These are phyloP conservation scores for Dendrolimus kikuchii DNA, from an alignment of 1,140 invertebrate genomes.

Conservation along the genomic window DNA sequence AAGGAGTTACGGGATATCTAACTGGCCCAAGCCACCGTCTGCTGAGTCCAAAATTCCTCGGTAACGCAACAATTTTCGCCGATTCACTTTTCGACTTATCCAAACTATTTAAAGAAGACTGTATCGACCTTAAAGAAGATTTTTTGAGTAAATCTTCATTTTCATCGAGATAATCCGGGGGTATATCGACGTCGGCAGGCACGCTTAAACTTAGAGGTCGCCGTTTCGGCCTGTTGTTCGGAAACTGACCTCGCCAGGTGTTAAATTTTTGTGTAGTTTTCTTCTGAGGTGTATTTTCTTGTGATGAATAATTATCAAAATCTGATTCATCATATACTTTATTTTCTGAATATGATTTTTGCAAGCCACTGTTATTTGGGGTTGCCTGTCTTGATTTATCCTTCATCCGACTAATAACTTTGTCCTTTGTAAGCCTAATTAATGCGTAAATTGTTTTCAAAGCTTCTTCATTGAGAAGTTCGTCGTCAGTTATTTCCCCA, in stretches of 20 bases:
- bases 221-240: slow-evolving; percentile 32
- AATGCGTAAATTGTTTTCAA: slow-evolving; percentile 69
- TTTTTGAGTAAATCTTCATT: slow-evolving; percentile 31
- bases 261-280: slow-evolving; percentile 43
- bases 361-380: slow-evolving; percentile 35
- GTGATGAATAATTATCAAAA: slow-evolving; percentile 40
- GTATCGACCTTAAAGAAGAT: slow-evolving; percentile 53
- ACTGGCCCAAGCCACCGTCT: slow-evolving; percentile 74
- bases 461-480: slow-evolving; percentile 67
- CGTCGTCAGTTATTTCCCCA: slow-evolving; percentile 56
- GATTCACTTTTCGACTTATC: slow-evolving; percentile 53
- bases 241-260: slow-evolving; percentile 44
- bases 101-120: slow-evolving; percentile 52
- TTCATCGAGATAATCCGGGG: slow-evolving; percentile 48
- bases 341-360: slow-evolving; percentile 58
- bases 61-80: slow-evolving; percentile 60
- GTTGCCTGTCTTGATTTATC: slow-evolving; percentile 45
- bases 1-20: slow-evolving; percentile 75
- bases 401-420: slow-evolving; percentile 60
- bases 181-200: slow-evolving; percentile 49
- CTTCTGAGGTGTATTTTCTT: slow-evolving; percentile 57
- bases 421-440: slow-evolving; percentile 69
- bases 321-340: slow-evolving; percentile 49
- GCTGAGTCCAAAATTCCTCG: slow-evolving; percentile 70
- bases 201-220: slow-evolving; percentile 65